Evolutionary conservation across 30 jellyfish, hydroid and myxozoan species (phyloP).

Genomic region (Pelagia noctiluca): DNA sequence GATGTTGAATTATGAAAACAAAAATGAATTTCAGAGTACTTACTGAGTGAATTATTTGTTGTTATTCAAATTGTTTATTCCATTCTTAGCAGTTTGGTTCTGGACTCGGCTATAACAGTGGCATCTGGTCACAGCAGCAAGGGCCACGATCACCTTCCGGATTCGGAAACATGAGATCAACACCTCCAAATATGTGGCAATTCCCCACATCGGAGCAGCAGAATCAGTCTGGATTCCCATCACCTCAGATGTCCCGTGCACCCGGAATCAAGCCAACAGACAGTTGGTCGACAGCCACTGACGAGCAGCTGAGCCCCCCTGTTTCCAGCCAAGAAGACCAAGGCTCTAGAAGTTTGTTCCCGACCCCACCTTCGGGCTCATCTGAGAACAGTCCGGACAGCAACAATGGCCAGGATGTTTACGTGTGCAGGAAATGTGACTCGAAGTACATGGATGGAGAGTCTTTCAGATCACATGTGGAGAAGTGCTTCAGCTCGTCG

Average conservation of each 20-base stretch:
- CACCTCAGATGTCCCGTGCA: constrained; percentile 71
- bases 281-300: constrained; percentile 85
- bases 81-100: constrained; percentile 47
- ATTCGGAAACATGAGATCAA: constrained; percentile 57
- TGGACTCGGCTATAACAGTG: constrained; percentile 74
- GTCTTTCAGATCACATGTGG: constrained; percentile 93
- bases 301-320: constrained; percentile 69
- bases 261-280: constrained; percentile 79
- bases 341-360: constrained; percentile 45
- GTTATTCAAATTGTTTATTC: too few species aligned
- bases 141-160: constrained; percentile 77
- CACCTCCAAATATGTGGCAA: constrained; percentile 69
- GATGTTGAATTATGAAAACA: too few species aligned
- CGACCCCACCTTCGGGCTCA: constrained; percentile 50
- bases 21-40: too few species aligned
- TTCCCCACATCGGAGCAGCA: constrained; percentile 49
- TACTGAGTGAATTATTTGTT: too few species aligned
- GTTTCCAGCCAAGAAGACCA: constrained; percentile 55
- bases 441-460: constrained; percentile 82
- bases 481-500: constrained; percentile 83
- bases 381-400: constrained; percentile 71
- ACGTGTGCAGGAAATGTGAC: constrained; percentile 89
- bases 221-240: constrained; percentile 35
- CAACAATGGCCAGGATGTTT: constrained; percentile 56
- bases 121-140: constrained; percentile 97